phyloP scores from a whole-genome alignment of 2,113 vertebrate genomes.

The Eulemur rufifrons region DNA sequence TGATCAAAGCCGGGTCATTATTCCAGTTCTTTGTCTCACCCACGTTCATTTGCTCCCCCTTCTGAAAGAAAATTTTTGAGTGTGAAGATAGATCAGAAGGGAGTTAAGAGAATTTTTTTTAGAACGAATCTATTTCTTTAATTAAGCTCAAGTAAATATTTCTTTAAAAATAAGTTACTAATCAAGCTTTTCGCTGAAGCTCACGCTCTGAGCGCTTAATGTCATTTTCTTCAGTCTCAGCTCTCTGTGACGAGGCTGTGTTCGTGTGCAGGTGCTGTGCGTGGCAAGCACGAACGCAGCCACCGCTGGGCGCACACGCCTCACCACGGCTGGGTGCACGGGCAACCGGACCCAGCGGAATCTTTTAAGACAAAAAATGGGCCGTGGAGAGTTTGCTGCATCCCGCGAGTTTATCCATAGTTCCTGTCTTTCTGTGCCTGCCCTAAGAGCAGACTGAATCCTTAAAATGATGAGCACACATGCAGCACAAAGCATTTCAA shows the following conservation, averaged over 20 bases:
- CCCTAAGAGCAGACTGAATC: neutral
- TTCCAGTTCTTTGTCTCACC: conserved; percentile 35
- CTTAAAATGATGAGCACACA: accelerated
- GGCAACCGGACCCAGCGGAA: too few species aligned
- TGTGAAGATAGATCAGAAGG: neutral
- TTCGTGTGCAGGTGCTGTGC: neutral
- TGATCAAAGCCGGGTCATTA: conserved; percentile 58
- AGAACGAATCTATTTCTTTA: neutral
- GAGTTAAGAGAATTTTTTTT: neutral
- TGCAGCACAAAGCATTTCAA: neutral
- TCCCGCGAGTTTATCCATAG: accelerated
- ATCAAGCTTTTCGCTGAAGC: neutral
- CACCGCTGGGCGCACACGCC: accelerated
- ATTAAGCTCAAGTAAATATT: conserved; percentile 13
- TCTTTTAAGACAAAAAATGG: neutral
- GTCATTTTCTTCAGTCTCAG: neutral
- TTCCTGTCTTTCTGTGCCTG: neutral
- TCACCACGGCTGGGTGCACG: accelerated
- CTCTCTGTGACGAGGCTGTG: neutral
- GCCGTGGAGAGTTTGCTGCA: too few species aligned
- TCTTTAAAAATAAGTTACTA: neutral
- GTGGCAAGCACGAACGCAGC: neutral
- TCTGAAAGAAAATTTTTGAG: neutral
- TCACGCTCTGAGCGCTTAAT: neutral
- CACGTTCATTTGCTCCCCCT: neutral